phyloP scores from a whole-genome alignment of 2,888 invertebrate species.

The Torymus auratus region DNA sequence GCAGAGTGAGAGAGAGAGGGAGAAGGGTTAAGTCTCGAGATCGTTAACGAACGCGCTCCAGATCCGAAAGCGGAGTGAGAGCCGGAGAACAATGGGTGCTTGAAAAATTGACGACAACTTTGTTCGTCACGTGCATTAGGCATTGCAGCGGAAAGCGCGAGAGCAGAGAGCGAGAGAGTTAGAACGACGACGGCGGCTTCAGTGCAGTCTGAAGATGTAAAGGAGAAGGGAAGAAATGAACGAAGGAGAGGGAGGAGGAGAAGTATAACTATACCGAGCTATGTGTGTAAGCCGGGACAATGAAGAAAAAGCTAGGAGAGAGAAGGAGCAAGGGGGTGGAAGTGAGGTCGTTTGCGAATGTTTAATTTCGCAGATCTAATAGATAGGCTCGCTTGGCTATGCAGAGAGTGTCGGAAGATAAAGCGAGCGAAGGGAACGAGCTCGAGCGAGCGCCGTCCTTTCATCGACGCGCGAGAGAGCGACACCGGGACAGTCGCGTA shows the following conservation, averaged over 20 bases:
- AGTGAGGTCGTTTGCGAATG: constrained; percentile 54
- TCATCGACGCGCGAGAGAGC: constrained; percentile 26
- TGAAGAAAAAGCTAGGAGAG: not conserved
- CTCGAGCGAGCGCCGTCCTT: constrained; percentile 20
- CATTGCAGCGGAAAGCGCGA: constrained; percentile 51
- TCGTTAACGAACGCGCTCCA: constrained; percentile 28
- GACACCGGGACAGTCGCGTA: not conserved
- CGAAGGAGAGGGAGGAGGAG: not conserved
- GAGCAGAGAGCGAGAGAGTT: not conserved
- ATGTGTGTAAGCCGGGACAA: too few relatives aligned
- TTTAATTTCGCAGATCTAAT: constrained; percentile 59
- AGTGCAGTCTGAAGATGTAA: not conserved
- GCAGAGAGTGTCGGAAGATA: constrained; percentile 46
- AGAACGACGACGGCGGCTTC: not conserved
- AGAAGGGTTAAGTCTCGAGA: constrained; percentile 37
- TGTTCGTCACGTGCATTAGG: constrained; percentile 51
- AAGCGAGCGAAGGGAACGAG: constrained; percentile 13
- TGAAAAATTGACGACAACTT: constrained; percentile 56
- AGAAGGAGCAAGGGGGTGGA: not conserved
- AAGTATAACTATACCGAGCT: too few relatives aligned
- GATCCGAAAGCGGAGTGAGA: not conserved
- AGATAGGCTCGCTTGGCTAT: constrained; percentile 49
- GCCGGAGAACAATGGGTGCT: constrained; percentile 46
- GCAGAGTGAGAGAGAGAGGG: constrained; percentile 3
- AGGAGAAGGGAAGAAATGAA: not conserved